Evolutionary conservation across 92 coral and sea anemone species (phyloP).

Genomic region (Epizoanthus stellaris): DNA sequence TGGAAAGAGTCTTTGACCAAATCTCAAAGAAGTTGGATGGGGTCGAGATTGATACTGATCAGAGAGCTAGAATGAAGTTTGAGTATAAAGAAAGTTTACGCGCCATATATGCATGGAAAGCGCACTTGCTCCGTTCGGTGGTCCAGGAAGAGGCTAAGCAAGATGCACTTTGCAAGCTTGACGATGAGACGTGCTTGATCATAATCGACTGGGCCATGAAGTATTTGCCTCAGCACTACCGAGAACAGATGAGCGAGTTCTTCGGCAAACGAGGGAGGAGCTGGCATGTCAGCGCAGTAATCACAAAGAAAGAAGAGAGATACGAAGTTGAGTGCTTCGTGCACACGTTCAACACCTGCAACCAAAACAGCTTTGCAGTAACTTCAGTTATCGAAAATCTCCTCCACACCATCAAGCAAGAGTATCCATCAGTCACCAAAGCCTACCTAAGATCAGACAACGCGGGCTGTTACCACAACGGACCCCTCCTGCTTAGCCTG

Average conservation of each 20-base stretch:
- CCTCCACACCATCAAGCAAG: slow-evolving; percentile 40
- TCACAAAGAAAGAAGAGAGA: slow-evolving; percentile 11
- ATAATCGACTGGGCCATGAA: slow-evolving; percentile 66
- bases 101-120: slow-evolving; percentile 56
- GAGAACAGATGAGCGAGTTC: slow-evolving; percentile 65
- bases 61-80: slow-evolving; percentile 38
- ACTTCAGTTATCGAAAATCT: slow-evolving; percentile 53
- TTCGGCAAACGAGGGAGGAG: slow-evolving; percentile 58
- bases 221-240: slow-evolving; percentile 48
- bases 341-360: slow-evolving; percentile 57
- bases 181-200: slow-evolving; percentile 44
- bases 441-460: slow-evolving; percentile 64
- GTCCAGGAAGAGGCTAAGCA: slow-evolving; percentile 61
- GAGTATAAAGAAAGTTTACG: slow-evolving; percentile 37
- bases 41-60: slow-evolving; percentile 22
- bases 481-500: slow-evolving; percentile 55
- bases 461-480: slow-evolving; percentile 65
- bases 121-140: slow-evolving; percentile 47
- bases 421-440: slow-evolving; percentile 50
- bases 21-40: slow-evolving; percentile 37
- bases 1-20: slow-evolving; percentile 40
- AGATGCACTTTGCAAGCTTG: slow-evolving; percentile 51
- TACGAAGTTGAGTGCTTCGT: slow-evolving; percentile 75
- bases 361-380: slow-evolving; percentile 63
- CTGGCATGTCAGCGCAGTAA: slow-evolving; percentile 62